Conservation (phyloP, 2,113 vertebrate species). For the Alouatta palliata region DNA sequence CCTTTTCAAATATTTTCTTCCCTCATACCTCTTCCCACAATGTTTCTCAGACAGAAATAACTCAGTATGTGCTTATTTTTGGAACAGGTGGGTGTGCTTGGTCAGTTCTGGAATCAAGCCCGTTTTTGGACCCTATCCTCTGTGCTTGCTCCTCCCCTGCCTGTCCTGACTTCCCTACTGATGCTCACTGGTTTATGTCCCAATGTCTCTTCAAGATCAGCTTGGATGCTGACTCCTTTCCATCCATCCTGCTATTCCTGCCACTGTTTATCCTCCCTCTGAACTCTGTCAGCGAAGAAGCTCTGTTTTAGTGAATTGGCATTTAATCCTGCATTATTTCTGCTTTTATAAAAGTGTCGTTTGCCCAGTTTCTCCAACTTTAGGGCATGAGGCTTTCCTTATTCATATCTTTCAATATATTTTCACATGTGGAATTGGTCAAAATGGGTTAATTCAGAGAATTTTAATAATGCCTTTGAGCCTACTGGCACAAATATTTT, state of each 20-base stretch:
- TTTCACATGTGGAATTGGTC: neutral
- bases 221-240: neutral
- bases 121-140: neutral
- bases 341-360: neutral
- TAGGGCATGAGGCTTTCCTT: neutral
- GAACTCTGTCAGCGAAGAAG: neutral
- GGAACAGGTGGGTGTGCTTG: neutral
- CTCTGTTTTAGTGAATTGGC: neutral
- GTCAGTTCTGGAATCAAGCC: neutral
- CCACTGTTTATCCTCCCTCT: neutral
- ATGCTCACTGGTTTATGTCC: neutral
- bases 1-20: neutral
- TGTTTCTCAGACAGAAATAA: neutral
- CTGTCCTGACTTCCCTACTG: neutral
- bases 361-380: neutral
- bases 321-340: neutral
- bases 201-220: neutral
- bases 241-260: fast-evolving
- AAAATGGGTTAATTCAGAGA: neutral
- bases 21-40: neutral
- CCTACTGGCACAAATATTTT: neutral
- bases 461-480: neutral
- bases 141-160: fast-evolving
- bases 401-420: neutral
- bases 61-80: neutral